Evolutionary conservation across 2,113 vertebrate species (phyloP), one percentile per base, ranked within the genome.

Genomic region (Cranoglanis bouderius): DNA sequence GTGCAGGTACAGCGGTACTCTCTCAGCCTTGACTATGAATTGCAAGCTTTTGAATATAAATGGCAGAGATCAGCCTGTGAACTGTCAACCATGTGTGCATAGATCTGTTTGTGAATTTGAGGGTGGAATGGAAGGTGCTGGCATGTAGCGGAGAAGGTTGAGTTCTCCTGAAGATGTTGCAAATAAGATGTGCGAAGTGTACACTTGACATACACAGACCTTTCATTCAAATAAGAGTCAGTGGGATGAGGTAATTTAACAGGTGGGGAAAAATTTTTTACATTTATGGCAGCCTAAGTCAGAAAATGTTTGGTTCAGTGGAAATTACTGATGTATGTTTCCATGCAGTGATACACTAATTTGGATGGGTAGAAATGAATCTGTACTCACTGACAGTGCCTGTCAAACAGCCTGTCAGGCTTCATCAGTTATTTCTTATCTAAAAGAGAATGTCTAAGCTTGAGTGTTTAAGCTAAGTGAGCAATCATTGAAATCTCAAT

Each of bases 11-110:
- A 86, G 40, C 29, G n/a, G 8, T 26, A 55, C 81, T 77, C 82
- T 74, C 88, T 59, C 74, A 63, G 19, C 65, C 78, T n/a, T 74
- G 72, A 51, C 61, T 29, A 87, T 88, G 91, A 92, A 93, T 93
- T 88, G 91, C 91, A 91, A 67, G 24, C 70, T 85, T 89, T 84
- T 92, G 91, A 92, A 93, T 90, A 93, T 91, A 92, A 91, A 90
- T 63, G 88, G 72, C 77, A 87, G 14, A 35, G 84, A 90, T 85
- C 82, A 72, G 59, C 72, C 21, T 46, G 70, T 87, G 81, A 83
- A 82, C 53, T 65, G 55, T 55, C 57, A 84, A 65, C 43, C 65
- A 38, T 85, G 81, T 85, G 88, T 75, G 82, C 38, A 70, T 51
- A 75, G 38, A 55, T 87, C 46, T 87, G 43, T 57, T 7, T 82